Base-by-base conservation (phyloP, 2,113 vertebrate genomes). In the Copsychus sechellarum region DNA sequence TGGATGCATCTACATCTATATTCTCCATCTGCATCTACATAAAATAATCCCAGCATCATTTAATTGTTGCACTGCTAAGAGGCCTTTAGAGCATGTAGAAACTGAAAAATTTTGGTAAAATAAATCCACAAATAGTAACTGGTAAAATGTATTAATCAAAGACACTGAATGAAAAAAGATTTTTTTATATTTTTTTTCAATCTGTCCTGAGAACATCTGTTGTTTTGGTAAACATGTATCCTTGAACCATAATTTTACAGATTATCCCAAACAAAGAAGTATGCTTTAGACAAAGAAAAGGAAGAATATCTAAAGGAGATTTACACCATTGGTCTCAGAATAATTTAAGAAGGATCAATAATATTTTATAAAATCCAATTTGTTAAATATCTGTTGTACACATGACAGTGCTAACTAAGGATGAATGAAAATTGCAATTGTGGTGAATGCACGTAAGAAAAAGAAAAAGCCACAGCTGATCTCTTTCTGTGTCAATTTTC, bases 141-240 rank as follows among this genome's bases (percentile, higher is more conserved):
- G 70, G 28, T 40, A 97, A 71, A 90, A 92, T 81, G 50, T 66
- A 71, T 65, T 74, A 84, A 83, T 91, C 34, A 33, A 43, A 57
- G 56, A 50, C 47, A 72, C 31, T 83, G 58, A 79, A 86, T 76
- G 36, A 80, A 95, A 69, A 72, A 86, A 93, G 15, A 65, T 86
- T 94, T 43, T 92, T 62, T n/a, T n/a, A n/a, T n/a, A n/a, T n/a
- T n/a, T 11, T 48, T 80, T 84, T 51, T 26, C 2, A 3, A 89
- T 88, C 36, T 81, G 53, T 24, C 40, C 67, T 94, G 86, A 96
- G 97, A 95, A 92, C 79, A 86, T 15, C 45, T 64, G 20, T 9
- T 33, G 15, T 12, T 94, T 94, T 92, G 62, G 25, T 92, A 87
- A 89, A 78, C 12, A 60, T 22, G 28, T 94, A 95, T 96, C 74